Base-by-base conservation (phyloP, 2,797 vertebrate genomes). In the Protonibea diacanthus region DNA sequence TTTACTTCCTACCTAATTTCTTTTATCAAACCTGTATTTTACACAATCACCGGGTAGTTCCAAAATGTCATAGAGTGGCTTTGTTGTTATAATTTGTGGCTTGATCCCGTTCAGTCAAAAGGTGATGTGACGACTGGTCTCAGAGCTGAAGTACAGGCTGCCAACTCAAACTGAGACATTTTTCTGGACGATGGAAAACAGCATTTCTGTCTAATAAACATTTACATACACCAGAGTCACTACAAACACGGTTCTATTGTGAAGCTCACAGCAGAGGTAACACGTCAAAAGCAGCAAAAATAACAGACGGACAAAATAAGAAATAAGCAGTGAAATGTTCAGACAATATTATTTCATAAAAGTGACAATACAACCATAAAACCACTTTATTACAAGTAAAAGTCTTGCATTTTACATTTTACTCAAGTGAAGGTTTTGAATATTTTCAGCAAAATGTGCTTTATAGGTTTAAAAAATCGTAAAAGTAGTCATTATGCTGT, bases 1-100 rank as follows among this genome's bases (percentile, higher is more conserved):
- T 89, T 87, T 8, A 75, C 82, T 65, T 74, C 63, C 57, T 49
- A 62, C 58, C 53, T 84, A 49, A 53, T 71, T 87, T 72, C 76
- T 80, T 84, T 81, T 69, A 82, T 90, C 72, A 40, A 71, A 86
- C 74, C 64, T 88, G 60, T 62, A 68, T 86, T 89, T 86, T 70
- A 78, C 47, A 63, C 67, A 48, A 25, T 51, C 12, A 6, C 48
- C 1, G 25, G 12, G 13, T 9, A 51, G 15, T 52, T 74, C 86
- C 40, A 80, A 40, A 74, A 47, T 45, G 74, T 80, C 71, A 71
- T 23, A 80, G 44, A 70, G 62, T 45, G 33, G 49, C 62, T 86
- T 63, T 69, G 77, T 74, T 83, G 59, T 74, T 74, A 8, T 68
- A 68, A 85, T 86, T 82, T 82, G 71, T 58, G 74, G 69, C 25